Evolutionary conservation across 2,113 vertebrate species (phyloP).

Genomic region (human (Homo sapiens)): GRCh38 chr18:47597501-47598000

Average conservation of each 20-base stretch:
- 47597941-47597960: not conserved
- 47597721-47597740: not conserved
- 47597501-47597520: not conserved
- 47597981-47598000: not conserved
- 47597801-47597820: not conserved
- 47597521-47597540: not conserved
- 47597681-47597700: not conserved
- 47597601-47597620: not conserved
- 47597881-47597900: not conserved
- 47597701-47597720: not conserved
- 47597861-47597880: not conserved
- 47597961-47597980: not conserved
- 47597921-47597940: not conserved
- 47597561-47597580: not conserved
- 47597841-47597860: too few species aligned
- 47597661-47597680: not conserved
- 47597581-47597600: not conserved
- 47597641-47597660: not conserved
- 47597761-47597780: not conserved
- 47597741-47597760: not conserved
- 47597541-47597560: not conserved
- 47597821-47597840: not conserved
- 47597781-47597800: not conserved
- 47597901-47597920: not conserved
- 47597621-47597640: not conserved